Base-by-base conservation (phyloP, 2,797 vertebrate genomes). In the Sebastes ruberrimus region DNA sequence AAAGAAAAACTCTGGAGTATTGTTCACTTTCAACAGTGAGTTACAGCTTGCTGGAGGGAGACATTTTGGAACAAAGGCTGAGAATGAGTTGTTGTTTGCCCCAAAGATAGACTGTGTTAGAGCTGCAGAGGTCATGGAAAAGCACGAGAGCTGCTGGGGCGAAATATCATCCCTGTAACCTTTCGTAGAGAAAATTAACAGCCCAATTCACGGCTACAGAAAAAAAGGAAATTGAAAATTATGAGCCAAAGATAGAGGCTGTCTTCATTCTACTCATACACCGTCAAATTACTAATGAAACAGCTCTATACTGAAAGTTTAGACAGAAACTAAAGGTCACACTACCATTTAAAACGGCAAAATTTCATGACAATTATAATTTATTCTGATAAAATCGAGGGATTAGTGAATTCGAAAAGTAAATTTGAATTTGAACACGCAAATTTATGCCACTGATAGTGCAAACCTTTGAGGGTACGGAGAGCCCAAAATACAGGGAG, bases 111-210 rank as follows among this genome's bases (percentile, higher is more conserved):
- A 66, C 30, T 49, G 65, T 59, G 74, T 72, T 20, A 3, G 33
- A 81, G 74, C 79, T 28, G 76, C 35, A 80, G 76, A 82, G 88
- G 76, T 89, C 79, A 80, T 6, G 27, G 66, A 72, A 53, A 80
- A 74, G 32, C 49, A 72, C 2, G 70, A 63, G n/a, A 22, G 59
- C 53, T 42, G 30, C 57, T 11, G 46, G 74, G 84, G 75, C 14
- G 8, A 68, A 84, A 60, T 55, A 75, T 35, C n/a, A 61, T 57
- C 25, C 16, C 14, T 65, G 23, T 62, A 35, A 83, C 83, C 35
- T 84, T 68, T 65, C 16, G 23, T 4, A 8, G 16, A 61, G 30
- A 49, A 74, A 69, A 80, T 53, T 10, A 68, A 71, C 18, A 65
- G 32, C 10, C n/a, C 23, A 64, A 61, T 75, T 80, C 33, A 5